phyloP scores from a whole-genome alignment of 2,113 vertebrate species.

The Archocentrus centrarchus region DNA sequence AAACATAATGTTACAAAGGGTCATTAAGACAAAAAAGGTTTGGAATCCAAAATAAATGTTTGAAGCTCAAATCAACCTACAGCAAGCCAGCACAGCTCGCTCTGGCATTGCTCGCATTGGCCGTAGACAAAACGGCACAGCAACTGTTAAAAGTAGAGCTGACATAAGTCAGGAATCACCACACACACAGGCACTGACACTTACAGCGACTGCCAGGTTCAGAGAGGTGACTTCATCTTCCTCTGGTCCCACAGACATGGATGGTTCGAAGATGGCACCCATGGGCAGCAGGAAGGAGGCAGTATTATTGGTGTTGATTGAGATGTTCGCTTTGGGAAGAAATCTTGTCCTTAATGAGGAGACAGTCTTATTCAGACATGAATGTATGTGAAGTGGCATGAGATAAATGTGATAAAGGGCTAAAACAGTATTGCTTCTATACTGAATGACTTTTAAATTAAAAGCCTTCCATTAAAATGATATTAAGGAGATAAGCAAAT shows the following conservation, averaged over 20 bases:
- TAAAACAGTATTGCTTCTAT: not conserved
- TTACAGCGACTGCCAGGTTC: slow-evolving; percentile 91
- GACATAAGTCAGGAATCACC: slow-evolving; percentile 22
- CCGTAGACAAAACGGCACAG: not conserved
- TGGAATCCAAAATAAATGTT: not conserved
- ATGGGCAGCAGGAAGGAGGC: slow-evolving; percentile 85
- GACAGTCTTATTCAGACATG: not conserved
- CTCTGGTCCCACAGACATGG: slow-evolving; percentile 87
- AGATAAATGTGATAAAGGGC: not conserved
- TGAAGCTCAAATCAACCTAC: not conserved
- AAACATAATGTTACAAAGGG: not conserved
- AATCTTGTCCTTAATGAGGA: slow-evolving; percentile 84
- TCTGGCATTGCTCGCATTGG: not conserved
- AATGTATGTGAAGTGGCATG: not conserved
- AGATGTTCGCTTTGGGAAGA: slow-evolving; percentile 88
- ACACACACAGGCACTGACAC: slow-evolving; percentile 61
- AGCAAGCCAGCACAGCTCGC: not conserved
- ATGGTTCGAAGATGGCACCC: slow-evolving; percentile 84
- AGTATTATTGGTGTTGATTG: slow-evolving; percentile 71
- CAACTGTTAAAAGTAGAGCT: not conserved
- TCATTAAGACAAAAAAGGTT: not conserved
- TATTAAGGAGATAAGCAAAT: not conserved
- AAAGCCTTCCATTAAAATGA: not conserved
- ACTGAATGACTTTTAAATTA: not conserved
- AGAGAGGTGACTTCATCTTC: slow-evolving; percentile 85